phyloP scores from a whole-genome alignment of 1,140 invertebrate genomes.

The Platorchestia sp. region DNA sequence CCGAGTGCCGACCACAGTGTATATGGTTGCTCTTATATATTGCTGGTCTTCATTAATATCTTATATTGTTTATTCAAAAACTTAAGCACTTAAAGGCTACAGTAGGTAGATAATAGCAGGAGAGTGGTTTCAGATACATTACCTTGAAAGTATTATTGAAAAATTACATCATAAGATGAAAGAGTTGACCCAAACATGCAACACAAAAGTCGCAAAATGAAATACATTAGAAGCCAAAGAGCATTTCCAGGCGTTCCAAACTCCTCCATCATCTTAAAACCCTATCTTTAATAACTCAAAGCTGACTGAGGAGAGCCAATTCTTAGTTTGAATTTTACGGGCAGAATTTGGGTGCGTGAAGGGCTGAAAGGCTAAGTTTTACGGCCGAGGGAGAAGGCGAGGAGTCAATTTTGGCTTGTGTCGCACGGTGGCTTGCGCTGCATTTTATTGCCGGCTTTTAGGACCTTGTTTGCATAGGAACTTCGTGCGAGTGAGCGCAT shows the following conservation, averaged over 20 bases:
- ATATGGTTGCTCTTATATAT: no score
- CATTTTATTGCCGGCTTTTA: slow-evolving; percentile 8
- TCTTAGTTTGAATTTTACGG: not conserved
- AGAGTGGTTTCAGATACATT: no score
- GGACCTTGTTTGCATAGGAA: slow-evolving; percentile 24
- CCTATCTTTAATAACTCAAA: not conserved
- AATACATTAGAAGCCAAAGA: not conserved
- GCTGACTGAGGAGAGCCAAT: not conserved
- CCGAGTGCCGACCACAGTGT: no score
- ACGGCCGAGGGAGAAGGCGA: not conserved
- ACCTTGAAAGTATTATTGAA: no score
- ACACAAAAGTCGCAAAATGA: no score
- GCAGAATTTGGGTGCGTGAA: not conserved
- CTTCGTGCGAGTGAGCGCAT: slow-evolving; percentile 32
- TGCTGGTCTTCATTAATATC: no score
- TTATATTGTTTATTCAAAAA: no score
- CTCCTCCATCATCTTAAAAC: not conserved
- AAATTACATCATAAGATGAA: no score
- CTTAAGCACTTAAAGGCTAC: no score
- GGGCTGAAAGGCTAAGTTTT: not conserved
- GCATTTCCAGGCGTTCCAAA: not conserved
- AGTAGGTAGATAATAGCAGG: no score
- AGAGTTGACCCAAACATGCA: no score
- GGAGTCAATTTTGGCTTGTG: slow-evolving; percentile 15
- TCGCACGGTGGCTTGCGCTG: not conserved